A percentile compares a stretch with the other conserved stretches of the same genome.
Conservation (phyloP, 1,140 invertebrate genomes). For the Orussus abietinus region DNA sequence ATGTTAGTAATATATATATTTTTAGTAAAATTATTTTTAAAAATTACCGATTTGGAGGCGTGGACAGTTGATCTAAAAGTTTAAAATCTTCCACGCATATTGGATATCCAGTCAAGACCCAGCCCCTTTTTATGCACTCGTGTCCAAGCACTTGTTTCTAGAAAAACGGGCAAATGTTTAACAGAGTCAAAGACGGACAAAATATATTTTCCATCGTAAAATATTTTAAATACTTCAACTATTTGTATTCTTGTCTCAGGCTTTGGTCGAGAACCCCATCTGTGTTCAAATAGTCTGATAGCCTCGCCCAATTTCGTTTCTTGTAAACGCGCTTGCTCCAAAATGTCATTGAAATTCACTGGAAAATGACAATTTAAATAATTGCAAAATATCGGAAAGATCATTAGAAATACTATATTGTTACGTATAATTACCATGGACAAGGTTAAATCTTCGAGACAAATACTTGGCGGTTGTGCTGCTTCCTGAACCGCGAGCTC, state of each 20-base stretch:
- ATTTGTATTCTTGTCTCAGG: slow-evolving; percentile 50
- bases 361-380: slow-evolving; percentile 12
- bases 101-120: slow-evolving; percentile 60
- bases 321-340: slow-evolving; percentile 48
- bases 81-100: slow-evolving; percentile 56
- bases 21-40: too few relatives aligned
- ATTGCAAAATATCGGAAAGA: slow-evolving; percentile 5
- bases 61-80: slow-evolving; percentile 56
- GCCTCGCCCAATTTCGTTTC: slow-evolving; percentile 50
- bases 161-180: neutral
- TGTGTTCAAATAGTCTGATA: slow-evolving; percentile 43
- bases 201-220: slow-evolving; percentile 2
- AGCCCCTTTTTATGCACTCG: slow-evolving; percentile 59
- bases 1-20: too few relatives aligned
- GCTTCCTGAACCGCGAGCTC: slow-evolving; percentile 30
- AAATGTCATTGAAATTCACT: slow-evolving; percentile 58
- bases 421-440: slow-evolving; percentile 29
- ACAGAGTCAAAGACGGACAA: slow-evolving; percentile 1
- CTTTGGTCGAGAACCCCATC: slow-evolving; percentile 45
- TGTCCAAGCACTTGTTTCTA: slow-evolving; percentile 34
- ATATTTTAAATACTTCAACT: slow-evolving; percentile 25
- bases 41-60: slow-evolving; percentile 60
- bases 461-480: slow-evolving; percentile 32
- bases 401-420: neutral
- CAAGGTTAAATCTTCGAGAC: slow-evolving; percentile 31